Evolutionary conservation across 2,888 invertebrate species (phyloP).

Genomic region (Andrena chrysosceles): DNA sequence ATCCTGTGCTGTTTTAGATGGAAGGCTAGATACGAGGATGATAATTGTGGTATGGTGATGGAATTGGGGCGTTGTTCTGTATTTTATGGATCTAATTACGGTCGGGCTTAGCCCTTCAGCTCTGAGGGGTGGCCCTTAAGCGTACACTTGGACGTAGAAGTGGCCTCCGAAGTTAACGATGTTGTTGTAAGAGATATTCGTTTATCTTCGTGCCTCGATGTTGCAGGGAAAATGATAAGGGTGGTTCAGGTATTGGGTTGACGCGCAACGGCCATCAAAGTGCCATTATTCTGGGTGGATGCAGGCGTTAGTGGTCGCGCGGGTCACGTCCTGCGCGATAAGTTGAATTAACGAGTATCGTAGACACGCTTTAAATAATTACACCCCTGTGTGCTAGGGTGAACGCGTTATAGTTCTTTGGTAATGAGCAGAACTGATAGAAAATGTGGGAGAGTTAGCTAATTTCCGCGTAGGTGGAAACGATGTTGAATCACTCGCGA

Average conservation of each 20-base stretch:
- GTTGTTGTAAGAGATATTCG: constrained; percentile 32
- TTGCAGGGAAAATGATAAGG: constrained; percentile 24
- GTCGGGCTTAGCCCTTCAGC: background rate
- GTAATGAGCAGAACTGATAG: too few relatives aligned
- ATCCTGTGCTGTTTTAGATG: too few relatives aligned
- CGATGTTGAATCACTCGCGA: constrained; percentile 18
- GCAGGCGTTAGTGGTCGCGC: background rate
- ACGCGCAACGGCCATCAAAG: constrained; percentile 20
- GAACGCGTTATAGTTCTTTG: background rate
- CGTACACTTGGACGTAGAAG: constrained; percentile 28
- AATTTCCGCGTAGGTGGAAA: constrained; percentile 1
- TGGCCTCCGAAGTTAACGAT: constrained; percentile 38
- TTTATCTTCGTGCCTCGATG: constrained; percentile 22
- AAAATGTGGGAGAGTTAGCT: constrained; percentile 2
- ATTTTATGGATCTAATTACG: constrained; percentile 31
- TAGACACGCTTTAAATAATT: background rate
- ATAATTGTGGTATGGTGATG: background rate
- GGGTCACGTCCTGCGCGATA: background rate
- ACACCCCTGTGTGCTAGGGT: background rate
- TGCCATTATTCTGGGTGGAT: constrained; percentile 23
- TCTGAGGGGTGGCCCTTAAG: constrained; percentile 23
- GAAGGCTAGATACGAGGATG: too few relatives aligned
- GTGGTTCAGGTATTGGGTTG: background rate
- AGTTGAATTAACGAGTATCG: background rate
- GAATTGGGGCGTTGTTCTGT: constrained; percentile 16